These are phyloP conservation scores for Drosophila affinis DNA, from an alignment of 2,888 invertebrate species.

Conservation along the genomic window DNA sequence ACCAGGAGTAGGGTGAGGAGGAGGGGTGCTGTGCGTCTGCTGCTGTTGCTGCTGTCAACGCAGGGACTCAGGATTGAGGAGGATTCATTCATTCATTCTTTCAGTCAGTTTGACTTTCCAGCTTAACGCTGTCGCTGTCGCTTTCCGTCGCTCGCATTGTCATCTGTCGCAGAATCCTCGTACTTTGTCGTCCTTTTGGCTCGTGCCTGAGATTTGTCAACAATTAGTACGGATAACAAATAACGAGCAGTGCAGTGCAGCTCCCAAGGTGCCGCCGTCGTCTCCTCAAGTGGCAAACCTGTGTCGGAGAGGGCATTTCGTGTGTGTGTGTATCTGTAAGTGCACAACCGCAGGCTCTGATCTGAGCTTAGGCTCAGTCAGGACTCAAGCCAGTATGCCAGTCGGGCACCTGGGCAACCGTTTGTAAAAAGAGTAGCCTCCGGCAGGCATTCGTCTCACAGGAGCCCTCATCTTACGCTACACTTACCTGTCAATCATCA, in stretches of 20 bases:
- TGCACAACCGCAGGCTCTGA: constrained; percentile 15
- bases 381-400: neutral
- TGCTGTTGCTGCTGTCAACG: constrained; percentile 55
- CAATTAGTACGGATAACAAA: constrained; percentile 55
- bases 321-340: constrained; percentile 14
- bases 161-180: constrained; percentile 14
- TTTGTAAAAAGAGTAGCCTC: constrained; percentile 24
- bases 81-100: constrained; percentile 12
- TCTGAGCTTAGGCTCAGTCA: constrained; percentile 7
- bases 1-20: constrained; percentile 8
- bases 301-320: constrained; percentile 22
- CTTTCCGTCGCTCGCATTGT: constrained; percentile 34
- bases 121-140: constrained; percentile 70
- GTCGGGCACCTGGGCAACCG: constrained; percentile 41
- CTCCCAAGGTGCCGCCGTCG: constrained; percentile 26
- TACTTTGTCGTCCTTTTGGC: constrained; percentile 37
- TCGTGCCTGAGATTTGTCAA: constrained; percentile 60
- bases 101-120: constrained; percentile 78
- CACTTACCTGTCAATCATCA: constrained; percentile 68
- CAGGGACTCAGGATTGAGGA: constrained; percentile 48
- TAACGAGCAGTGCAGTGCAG: constrained; percentile 26
- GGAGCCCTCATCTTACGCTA: constrained; percentile 43
- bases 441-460: constrained; percentile 28
- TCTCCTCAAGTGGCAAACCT: constrained; percentile 37
- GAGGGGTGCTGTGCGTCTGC: constrained; percentile 28